These are phyloP conservation scores for Ceyx margarethae DNA, from an alignment of 2,113 vertebrate genomes.

Conservation along the genomic window DNA sequence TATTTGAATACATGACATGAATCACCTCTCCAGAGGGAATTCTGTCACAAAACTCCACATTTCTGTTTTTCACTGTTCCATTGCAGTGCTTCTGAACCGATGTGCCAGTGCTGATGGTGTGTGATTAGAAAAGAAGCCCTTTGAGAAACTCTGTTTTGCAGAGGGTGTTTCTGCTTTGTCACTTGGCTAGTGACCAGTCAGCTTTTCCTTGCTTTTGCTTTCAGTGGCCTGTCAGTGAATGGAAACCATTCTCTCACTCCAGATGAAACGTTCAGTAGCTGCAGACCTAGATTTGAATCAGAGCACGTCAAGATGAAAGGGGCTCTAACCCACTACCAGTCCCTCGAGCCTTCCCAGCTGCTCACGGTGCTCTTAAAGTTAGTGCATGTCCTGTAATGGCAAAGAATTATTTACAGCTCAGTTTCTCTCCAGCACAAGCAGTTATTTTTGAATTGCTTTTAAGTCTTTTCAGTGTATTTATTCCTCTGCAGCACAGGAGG, in stretches of 20 bases:
- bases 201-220: neutral
- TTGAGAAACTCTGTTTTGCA: neutral
- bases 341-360: slow-evolving; percentile 29
- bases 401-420: slow-evolving; percentile 25
- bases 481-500: neutral
- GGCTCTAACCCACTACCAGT: neutral
- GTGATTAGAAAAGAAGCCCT: neutral
- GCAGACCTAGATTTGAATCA: slow-evolving; percentile 56
- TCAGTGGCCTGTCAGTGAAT: neutral
- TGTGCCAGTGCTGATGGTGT: neutral
- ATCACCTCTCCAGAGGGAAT: neutral
- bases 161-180: neutral
- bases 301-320: slow-evolving; percentile 48
- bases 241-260: slow-evolving; percentile 2
- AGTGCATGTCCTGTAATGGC: neutral
- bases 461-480: neutral
- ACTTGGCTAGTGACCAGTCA: neutral
- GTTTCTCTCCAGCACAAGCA: neutral
- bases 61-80: neutral
- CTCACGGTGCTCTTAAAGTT: slow-evolving; percentile 23
- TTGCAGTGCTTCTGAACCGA: neutral
- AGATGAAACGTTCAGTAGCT: neutral
- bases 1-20: neutral
- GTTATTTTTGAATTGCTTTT: neutral
- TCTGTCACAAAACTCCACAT: neutral